Evolutionary conservation across 2,888 invertebrate genomes (phyloP), one percentile per base, ranked within the genome.

Genomic region (Limnephilus auricula): DNA sequence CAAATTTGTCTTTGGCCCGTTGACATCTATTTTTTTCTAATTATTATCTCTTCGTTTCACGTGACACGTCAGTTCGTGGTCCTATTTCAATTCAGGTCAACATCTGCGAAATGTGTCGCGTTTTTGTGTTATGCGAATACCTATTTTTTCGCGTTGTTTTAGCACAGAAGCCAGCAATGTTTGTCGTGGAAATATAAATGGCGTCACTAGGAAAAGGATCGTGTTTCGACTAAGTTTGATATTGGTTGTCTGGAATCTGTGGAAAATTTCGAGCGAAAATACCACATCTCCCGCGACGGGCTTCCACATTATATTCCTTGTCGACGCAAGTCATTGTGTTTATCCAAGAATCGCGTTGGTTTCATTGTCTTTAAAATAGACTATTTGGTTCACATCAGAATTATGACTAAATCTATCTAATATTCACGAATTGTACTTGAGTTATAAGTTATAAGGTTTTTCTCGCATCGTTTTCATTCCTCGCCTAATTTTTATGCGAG

Each of bases 31-130:
- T 34, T 79, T 78, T 25, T 65, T 34, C 25, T 32, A 79, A 32
- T 65, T 32, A 88, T 88, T 88, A 88, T 88, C 87, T 79, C 37
- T 32, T 78, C 25, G 9, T 40, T 6, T 37, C 87, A 88, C 34
- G 37, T 88, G 79, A 78, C 87, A 78, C 32, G 34, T 88, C 34
- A 5, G 87, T 88, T 37, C 12, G 15, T 32, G 79, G 25, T 79
- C 78, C 65, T 34, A 88, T 88, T 88, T 30, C n/a, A 34, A 88
- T 88, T 79, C 78, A 78, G 87, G 87, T 88, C 87, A 88, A n/a
- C 78, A 10, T 37, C 78, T 79, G n/a, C 65, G 87, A 88, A 78
- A 88, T 78, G 87, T 32, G 87, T 88, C 34, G 13, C 18, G 79
- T 45, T 15, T 30, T 86, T 86, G 50, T 37, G 6, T 40, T 30